These are phyloP conservation scores for Cebus imitator DNA, from an alignment of 2,113 vertebrate genomes.

Conservation along the genomic window DNA sequence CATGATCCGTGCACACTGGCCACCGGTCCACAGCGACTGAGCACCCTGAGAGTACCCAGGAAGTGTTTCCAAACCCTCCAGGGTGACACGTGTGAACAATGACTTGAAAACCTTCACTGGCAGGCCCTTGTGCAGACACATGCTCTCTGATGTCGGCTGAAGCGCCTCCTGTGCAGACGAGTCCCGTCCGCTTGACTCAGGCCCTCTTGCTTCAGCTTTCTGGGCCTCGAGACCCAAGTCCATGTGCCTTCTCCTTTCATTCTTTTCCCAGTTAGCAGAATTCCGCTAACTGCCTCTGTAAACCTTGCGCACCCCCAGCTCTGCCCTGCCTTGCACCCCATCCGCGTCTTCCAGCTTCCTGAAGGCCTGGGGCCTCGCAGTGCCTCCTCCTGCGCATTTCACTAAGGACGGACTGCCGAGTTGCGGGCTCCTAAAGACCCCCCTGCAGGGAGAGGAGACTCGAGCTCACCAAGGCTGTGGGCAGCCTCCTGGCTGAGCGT, in stretches of 20 bases:
- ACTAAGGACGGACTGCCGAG: neutral
- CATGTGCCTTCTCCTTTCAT: no score
- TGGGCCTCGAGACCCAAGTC: neutral
- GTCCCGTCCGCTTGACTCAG: neutral
- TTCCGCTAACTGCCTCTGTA: neutral
- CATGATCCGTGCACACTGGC: neutral
- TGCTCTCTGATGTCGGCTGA: neutral
- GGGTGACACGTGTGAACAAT: neutral
- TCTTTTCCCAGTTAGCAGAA: neutral
- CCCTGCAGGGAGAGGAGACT: neutral
- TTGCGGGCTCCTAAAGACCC: neutral
- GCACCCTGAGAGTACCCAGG: neutral
- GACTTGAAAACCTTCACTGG: neutral
- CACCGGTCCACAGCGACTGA: neutral
- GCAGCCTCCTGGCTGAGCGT: neutral
- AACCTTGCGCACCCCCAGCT: neutral
- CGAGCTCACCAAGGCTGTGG: neutral
- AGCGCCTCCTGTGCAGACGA: neutral
- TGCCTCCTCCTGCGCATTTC: accelerated
- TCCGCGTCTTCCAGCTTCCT: neutral
- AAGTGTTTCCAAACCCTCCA: no score
- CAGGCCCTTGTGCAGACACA: neutral
- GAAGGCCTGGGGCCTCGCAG: neutral
- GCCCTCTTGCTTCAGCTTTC: neutral
- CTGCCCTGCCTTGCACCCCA: neutral